phyloP scores from a whole-genome alignment of 1,140 invertebrate species.

The Lethrus apterus region DNA sequence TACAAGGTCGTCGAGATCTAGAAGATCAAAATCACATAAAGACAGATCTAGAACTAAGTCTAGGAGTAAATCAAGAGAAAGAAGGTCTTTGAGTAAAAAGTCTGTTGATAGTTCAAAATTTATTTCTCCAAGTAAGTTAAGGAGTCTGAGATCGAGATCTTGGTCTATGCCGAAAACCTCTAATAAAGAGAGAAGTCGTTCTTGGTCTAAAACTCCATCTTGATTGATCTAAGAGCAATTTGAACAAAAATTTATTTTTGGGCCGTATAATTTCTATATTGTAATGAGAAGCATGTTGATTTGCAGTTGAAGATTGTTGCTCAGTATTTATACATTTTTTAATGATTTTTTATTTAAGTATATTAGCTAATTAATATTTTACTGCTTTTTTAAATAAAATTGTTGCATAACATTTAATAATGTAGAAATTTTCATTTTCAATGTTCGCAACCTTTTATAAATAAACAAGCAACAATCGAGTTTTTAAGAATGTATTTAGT shows the following conservation, averaged over 20 bases:
- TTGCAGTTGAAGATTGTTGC: too few relatives aligned
- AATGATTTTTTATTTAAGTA: too few relatives aligned
- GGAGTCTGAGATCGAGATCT: conserved; percentile 33
- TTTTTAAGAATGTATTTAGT: too few relatives aligned
- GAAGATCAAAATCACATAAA: conserved; percentile 31
- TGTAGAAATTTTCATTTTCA: too few relatives aligned
- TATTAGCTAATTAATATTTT: too few relatives aligned
- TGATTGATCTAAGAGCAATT: not conserved
- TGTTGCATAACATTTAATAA: too few relatives aligned
- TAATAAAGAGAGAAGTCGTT: conserved; percentile 20
- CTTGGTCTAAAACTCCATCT: conserved; percentile 31
- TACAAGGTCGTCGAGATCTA: conserved; percentile 20
- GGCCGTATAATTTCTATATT: too few relatives aligned
- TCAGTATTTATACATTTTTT: too few relatives aligned
- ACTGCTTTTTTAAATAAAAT: too few relatives aligned
- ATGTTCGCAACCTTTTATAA: too few relatives aligned
- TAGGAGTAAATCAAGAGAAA: conserved; percentile 1
- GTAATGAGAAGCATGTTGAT: too few relatives aligned
- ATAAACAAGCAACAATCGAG: too few relatives aligned
- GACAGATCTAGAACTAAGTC: conserved; percentile 27
- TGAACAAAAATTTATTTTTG: not conserved
- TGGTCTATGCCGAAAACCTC: conserved; percentile 30
- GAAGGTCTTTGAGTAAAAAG: conserved; percentile 29
- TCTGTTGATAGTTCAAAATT: conserved; percentile 35
- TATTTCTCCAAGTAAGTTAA: conserved; percentile 29